Percentiles rank a stretch among this genome's conserved stretches.
Evolutionary conservation across 2,888 invertebrate species (phyloP).

Genomic region (Melanophora roralis): DNA sequence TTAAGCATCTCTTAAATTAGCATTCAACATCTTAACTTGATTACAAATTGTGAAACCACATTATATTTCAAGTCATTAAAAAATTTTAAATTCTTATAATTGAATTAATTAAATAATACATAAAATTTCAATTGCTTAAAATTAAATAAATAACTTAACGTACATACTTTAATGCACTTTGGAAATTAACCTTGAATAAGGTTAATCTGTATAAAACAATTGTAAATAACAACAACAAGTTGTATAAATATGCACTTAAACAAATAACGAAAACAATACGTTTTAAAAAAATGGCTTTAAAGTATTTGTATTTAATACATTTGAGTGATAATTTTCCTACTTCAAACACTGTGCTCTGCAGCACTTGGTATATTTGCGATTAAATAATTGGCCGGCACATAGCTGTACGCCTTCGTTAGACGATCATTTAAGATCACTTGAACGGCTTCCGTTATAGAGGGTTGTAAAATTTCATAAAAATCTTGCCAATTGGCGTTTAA

Average conservation of each 20-base stretch:
- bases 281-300: neutral
- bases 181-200: slow-evolving; percentile 15
- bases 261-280: neutral
- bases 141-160: neutral
- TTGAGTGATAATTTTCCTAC: too few relatives aligned
- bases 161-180: neutral
- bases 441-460: slow-evolving; percentile 81
- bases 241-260: too few relatives aligned
- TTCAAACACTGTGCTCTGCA: neutral
- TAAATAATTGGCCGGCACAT: slow-evolving; percentile 82
- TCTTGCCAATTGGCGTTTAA: slow-evolving; percentile 85
- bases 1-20: too few relatives aligned
- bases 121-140: neutral
- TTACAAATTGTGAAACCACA: neutral
- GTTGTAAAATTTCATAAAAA: slow-evolving; percentile 82
- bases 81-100: neutral
- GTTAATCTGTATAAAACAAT: neutral
- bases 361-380: slow-evolving; percentile 78
- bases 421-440: slow-evolving; percentile 82
- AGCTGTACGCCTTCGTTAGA: slow-evolving; percentile 81
- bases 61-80: neutral
- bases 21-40: neutral
- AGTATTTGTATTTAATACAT: too few relatives aligned
- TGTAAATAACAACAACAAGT: neutral
- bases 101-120: neutral